phyloP scores from a whole-genome alignment of 2,888 invertebrate genomes.

The Nycteola revayana region DNA sequence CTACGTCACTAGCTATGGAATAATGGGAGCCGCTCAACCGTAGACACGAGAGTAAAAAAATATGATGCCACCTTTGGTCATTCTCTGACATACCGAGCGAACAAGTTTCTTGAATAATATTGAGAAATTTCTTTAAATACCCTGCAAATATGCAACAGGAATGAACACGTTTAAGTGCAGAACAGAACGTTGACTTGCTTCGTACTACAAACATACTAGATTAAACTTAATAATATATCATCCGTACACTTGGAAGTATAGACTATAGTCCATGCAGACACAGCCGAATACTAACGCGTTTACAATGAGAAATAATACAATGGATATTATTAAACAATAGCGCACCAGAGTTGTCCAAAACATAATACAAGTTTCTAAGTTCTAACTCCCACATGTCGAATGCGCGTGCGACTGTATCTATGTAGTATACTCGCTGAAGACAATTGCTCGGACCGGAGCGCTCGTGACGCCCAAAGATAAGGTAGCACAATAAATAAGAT shows the following conservation, averaged over 20 bases:
- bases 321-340: conserved; percentile 30
- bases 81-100: conserved; percentile 23
- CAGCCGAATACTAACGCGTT: conserved; percentile 5
- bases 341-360: conserved; percentile 9
- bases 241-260: no score
- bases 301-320: conserved; percentile 24
- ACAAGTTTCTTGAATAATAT: conserved; percentile 18
- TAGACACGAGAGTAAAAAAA: conserved; percentile 52
- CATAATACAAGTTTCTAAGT: conserved; percentile 25
- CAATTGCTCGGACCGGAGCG: conserved; percentile 42
- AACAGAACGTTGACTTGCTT: no score
- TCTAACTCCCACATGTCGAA: conserved; percentile 18
- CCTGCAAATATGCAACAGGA: background rate
- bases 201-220: background rate
- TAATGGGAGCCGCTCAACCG: conserved; percentile 67
- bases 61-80: conserved; percentile 44
- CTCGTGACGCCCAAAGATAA: conserved; percentile 65
- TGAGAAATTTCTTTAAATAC: conserved; percentile 9
- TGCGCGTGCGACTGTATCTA: conserved; percentile 26
- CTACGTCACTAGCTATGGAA: conserved; percentile 72
- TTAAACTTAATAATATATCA: background rate
- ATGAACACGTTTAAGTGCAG: background rate
- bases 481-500: conserved; percentile 67
- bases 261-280: no score
- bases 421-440: conserved; percentile 26